Base-by-base conservation (phyloP, 2,113 vertebrate genomes). In the Percina caprodes region DNA sequence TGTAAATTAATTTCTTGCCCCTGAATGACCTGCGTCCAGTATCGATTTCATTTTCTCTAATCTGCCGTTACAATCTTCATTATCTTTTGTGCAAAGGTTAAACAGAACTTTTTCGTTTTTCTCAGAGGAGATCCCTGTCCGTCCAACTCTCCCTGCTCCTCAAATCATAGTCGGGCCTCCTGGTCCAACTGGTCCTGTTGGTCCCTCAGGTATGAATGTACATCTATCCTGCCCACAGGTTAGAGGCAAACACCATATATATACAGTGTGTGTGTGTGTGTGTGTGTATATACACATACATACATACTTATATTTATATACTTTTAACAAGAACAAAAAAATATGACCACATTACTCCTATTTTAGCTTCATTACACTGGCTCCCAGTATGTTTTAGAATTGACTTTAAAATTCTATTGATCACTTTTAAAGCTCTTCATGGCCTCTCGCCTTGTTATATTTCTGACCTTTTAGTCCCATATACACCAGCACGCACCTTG, bases 111-210 rank as follows among this genome's bases (percentile, higher is more conserved):
- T 66, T 19, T 0, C 80, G 3, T 67, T 65, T 83, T 66, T 23
- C 55, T 24, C 69, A 92, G 87, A 90, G 55, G 86, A 85, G 24
- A 69, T 42, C 14, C 54, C 21, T 13, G 6, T 59, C 18, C 61
- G 0, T 54, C 6, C 70, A 26, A 33, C 13, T 58, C 46, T 65
- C 3, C 30, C 82, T 42, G 48, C 54, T 46, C 69, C 86, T 60
- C 69, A 21, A 55, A 49, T 76, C 3, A 1, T 79, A 21, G 61
- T 83, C 74, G 96, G 97, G 4, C 96, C 96, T 18, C 92, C 94
- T 4, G 96, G 96, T 16, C 89, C 92, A 55, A 33, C 77, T 0
- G 94, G 94, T 52, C 90, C 92, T 4, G 16, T 70, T 0, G 94
- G 94, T 13, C 89, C 88, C 45, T 63, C 89, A 88, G 94, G 94